phyloP scores from a whole-genome alignment of 2,797 vertebrate genomes.

The Cyprinodon diabolis region DNA sequence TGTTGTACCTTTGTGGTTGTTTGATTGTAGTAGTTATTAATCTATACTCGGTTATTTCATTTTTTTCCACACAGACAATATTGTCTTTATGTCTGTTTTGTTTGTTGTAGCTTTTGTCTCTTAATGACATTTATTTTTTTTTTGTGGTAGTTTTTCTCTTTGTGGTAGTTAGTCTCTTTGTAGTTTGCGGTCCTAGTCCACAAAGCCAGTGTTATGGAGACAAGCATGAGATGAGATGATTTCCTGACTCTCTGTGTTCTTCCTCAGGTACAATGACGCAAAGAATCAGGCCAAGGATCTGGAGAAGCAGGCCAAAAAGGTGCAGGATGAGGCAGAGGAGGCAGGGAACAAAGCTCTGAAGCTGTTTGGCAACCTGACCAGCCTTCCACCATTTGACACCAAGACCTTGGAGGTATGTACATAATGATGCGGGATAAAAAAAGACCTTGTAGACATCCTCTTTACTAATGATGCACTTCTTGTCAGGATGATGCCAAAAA shows the following conservation, averaged over 20 bases:
- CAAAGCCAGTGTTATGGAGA: too few relatives aligned
- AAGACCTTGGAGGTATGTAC: slow-evolving; percentile 85
- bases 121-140: background rate
- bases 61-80: background rate
- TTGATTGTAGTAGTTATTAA: background rate
- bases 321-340: slow-evolving; percentile 88
- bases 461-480: background rate
- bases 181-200: too few relatives aligned
- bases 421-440: too few relatives aligned
- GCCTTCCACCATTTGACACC: slow-evolving; percentile 86
- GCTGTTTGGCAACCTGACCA: slow-evolving; percentile 92
- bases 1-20: background rate
- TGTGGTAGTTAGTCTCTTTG: background rate
- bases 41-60: too few relatives aligned
- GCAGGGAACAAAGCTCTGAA: slow-evolving; percentile 89
- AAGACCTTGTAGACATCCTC: background rate
- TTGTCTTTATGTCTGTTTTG: background rate
- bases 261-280: slow-evolving; percentile 89
- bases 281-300: slow-evolving; percentile 91
- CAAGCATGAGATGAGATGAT: too few relatives aligned
- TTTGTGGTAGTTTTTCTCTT: background rate
- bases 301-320: slow-evolving; percentile 90
- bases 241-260: background rate
- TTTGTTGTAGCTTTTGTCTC: background rate
- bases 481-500: slow-evolving; percentile 89